phyloP scores from a whole-genome alignment of 2,888 invertebrate species.

The Cheilosia variabilis region DNA sequence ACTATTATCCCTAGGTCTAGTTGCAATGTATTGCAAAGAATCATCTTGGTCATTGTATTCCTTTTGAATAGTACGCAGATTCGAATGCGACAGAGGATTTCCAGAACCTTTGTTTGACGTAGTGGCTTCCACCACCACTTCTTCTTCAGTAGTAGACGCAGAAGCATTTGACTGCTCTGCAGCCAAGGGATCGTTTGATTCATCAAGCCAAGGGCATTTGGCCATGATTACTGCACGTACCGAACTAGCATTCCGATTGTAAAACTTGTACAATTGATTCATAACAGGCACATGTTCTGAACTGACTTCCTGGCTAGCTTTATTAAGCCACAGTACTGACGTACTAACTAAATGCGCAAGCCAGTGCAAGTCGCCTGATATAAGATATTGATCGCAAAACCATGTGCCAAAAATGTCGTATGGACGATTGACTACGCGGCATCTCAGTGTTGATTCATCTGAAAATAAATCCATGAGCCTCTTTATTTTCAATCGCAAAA shows the following conservation, averaged over 20 bases:
- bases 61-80: slow-evolving; percentile 76
- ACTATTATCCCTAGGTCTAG: slow-evolving; percentile 41
- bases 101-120: slow-evolving; percentile 76
- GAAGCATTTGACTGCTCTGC: slow-evolving; percentile 48
- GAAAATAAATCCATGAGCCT: slow-evolving; percentile 75
- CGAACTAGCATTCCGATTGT: slow-evolving; percentile 91
- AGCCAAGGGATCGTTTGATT: slow-evolving; percentile 80
- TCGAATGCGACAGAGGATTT: slow-evolving; percentile 81
- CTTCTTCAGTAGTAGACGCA: slow-evolving; percentile 5
- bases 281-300: slow-evolving; percentile 92
- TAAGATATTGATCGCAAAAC: slow-evolving; percentile 91
- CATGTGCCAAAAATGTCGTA: slow-evolving; percentile 96
- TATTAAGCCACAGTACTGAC: slow-evolving; percentile 91
- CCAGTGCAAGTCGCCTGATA: slow-evolving; percentile 93
- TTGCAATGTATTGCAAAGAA: slow-evolving; percentile 76
- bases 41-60: slow-evolving; percentile 66
- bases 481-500: background rate
- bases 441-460: slow-evolving; percentile 89
- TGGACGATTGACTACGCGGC: slow-evolving; percentile 91
- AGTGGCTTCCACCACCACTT: slow-evolving; percentile 51
- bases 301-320: slow-evolving; percentile 91
- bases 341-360: slow-evolving; percentile 89
- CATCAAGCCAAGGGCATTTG: slow-evolving; percentile 85
- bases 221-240: slow-evolving; percentile 91
- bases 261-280: slow-evolving; percentile 89